phyloP scores from a whole-genome alignment of 2,113 vertebrate genomes.

The Egretta garzetta region DNA sequence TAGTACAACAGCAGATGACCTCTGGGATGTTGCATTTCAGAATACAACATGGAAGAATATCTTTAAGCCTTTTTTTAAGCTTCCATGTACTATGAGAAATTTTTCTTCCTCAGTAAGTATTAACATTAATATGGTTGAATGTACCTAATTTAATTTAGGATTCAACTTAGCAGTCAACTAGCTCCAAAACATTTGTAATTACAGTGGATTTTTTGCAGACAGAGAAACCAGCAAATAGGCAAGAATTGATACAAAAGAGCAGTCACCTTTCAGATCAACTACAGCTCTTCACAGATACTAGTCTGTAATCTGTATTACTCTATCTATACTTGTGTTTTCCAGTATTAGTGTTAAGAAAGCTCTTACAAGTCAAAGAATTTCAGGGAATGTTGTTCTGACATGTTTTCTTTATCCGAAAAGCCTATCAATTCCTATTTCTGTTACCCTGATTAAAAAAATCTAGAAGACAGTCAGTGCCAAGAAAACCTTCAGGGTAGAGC shows the following conservation, averaged over 20 bases:
- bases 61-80: neutral
- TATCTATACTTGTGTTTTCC: neutral
- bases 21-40: neutral
- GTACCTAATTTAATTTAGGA: neutral
- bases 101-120: neutral
- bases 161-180: neutral
- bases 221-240: neutral
- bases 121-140: neutral
- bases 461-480: neutral
- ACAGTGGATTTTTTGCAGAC: neutral
- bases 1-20: neutral
- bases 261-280: neutral
- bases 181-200: neutral
- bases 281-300: neutral
- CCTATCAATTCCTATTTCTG: neutral
- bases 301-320: neutral
- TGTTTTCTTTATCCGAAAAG: neutral
- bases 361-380: neutral
- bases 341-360: neutral
- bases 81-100: rapidly evolving
- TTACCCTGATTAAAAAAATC: neutral
- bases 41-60: rapidly evolving
- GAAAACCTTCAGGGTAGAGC: neutral
- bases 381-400: neutral
- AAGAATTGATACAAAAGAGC: neutral